These are phyloP conservation scores for Rhabdophis nuchalis DNA, from an alignment of 2,797 vertebrate genomes.

Conservation along the genomic window DNA sequence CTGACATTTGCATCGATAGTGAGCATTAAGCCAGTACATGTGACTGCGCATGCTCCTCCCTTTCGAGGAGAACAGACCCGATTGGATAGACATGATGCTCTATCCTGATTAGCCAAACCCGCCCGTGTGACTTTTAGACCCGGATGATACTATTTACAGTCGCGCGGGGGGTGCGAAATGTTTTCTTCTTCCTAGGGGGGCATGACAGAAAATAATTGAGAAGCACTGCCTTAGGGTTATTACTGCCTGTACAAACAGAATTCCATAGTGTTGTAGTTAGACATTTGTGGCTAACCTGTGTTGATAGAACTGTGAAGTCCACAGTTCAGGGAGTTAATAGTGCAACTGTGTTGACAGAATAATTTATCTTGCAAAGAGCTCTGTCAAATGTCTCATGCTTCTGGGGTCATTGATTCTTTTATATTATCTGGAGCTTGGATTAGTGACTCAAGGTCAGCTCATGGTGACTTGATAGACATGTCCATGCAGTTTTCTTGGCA, in stretches of 20 bases:
- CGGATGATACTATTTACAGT: too few relatives aligned
- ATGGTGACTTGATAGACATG: neutral
- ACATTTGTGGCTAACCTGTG: neutral
- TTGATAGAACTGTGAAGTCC: neutral
- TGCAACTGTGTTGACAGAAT: neutral
- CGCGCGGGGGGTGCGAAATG: too few relatives aligned
- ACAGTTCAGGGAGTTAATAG: neutral
- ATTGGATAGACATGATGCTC: too few relatives aligned
- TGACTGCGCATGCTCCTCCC: too few relatives aligned
- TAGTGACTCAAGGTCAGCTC: neutral
- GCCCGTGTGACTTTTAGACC: too few relatives aligned
- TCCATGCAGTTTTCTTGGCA: neutral
- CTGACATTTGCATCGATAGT: too few relatives aligned
- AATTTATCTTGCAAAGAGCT: neutral
- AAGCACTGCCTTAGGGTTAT: neutral
- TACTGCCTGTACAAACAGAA: neutral
- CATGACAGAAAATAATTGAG: too few relatives aligned
- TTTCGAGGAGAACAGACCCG: too few relatives aligned
- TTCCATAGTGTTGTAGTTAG: neutral
- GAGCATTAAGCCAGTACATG: too few relatives aligned
- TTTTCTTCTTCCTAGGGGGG: too few relatives aligned
- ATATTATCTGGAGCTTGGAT: neutral
- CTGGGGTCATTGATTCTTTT: neutral
- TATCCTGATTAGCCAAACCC: too few relatives aligned
- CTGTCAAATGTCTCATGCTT: neutral